phyloP scores from a whole-genome alignment of 37 sponge, comb jelly and placozoan species.

The Aplysina aerophoba region DNA sequence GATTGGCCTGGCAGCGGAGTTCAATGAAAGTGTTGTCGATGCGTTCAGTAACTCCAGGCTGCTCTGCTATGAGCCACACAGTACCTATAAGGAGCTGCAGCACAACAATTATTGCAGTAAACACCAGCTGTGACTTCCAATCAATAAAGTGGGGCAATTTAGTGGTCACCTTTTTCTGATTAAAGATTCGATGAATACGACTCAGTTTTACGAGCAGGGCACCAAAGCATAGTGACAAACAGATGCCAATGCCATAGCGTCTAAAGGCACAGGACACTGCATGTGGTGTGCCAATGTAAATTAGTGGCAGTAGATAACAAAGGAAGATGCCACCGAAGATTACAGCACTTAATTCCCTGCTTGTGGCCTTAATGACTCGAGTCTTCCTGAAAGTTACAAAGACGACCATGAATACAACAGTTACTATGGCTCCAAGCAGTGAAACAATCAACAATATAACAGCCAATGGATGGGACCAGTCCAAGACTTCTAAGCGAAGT shows the following conservation, averaged over 20 bases:
- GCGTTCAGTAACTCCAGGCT: conserved; percentile 16
- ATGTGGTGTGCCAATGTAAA: conserved; percentile 57
- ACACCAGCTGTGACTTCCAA: conserved; percentile 52
- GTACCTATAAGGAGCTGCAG: conserved; percentile 44
- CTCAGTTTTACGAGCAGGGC: conserved; percentile 78
- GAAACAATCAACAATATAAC: background rate
- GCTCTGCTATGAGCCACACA: conserved; percentile 32
- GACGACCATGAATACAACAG: background rate
- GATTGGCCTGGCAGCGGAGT: conserved; percentile 23
- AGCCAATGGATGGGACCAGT: background rate
- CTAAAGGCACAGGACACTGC: conserved; percentile 60
- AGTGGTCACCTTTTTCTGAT: background rate
- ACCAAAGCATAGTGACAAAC: conserved; percentile 72
- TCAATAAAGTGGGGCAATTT: conserved; percentile 56
- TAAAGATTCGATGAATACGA: conserved; percentile 78
- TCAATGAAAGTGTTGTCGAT: background rate
- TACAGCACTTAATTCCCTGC: conserved; percentile 71
- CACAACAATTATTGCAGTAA: conserved; percentile 51
- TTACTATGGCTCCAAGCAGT: background rate
- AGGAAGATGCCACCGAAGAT: conserved; percentile 59
- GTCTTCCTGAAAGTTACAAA: conserved; percentile 61
- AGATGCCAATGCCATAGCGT: conserved; percentile 58
- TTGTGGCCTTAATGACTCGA: conserved; percentile 73
- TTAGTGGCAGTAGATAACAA: conserved; percentile 52
- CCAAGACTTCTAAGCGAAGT: background rate